Percentiles rank a stretch among this genome's conserved stretches.
Evolutionary conservation across 2,113 vertebrate genomes (phyloP).

Genomic region (Steatornis caripensis): DNA sequence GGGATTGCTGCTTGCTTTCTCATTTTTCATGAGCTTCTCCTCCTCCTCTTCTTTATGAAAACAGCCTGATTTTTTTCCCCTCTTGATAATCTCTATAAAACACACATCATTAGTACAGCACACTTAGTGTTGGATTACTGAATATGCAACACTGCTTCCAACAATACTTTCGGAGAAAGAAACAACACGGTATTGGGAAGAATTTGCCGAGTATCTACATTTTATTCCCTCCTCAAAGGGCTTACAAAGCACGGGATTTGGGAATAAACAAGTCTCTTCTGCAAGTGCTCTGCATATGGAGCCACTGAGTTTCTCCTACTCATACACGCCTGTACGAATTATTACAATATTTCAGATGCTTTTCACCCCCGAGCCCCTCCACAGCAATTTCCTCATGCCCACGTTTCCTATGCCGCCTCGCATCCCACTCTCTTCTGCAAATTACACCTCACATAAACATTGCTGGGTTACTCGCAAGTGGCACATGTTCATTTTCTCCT

Average conservation of each 20-base stretch:
- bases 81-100: neutral
- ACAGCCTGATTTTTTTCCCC: neutral
- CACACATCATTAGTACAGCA: neutral
- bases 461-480: conserved; percentile 22
- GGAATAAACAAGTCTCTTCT: conserved; percentile 44
- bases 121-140: neutral
- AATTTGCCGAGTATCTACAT: neutral
- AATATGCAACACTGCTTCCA: neutral
- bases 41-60: neutral
- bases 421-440: neutral
- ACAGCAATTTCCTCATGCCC: neutral
- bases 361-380: neutral
- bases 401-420: neutral
- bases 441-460: conserved; percentile 20
- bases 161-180: neutral
- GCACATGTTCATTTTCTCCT: conserved; percentile 29
- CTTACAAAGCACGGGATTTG: neutral
- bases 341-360: conserved; percentile 15
- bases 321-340: neutral
- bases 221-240: neutral
- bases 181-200: neutral
- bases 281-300: conserved; percentile 8
- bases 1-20: neutral
- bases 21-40: neutral
- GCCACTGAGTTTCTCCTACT: neutral